Evolutionary conservation across 23 tunicate species (phyloP).

Genomic region (Diplosoma virens): DNA sequence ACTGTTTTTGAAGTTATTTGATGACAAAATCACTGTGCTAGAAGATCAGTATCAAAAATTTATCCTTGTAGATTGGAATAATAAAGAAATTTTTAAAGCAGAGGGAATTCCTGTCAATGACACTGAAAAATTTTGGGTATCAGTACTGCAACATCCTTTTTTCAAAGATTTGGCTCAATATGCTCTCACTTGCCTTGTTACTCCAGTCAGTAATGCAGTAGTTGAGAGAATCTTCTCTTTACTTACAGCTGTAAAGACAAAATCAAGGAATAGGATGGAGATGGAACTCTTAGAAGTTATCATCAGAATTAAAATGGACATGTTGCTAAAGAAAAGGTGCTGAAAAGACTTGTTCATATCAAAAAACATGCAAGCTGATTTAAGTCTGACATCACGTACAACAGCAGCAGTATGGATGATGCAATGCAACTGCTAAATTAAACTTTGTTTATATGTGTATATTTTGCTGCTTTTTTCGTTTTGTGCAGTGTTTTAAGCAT

Average conservation of each 20-base stretch:
- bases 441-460: too few species aligned
- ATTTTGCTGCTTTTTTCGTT: too few species aligned
- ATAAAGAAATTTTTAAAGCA: neutral
- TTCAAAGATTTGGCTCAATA: slow-evolving; percentile 24
- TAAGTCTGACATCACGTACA: too few species aligned
- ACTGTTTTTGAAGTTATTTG: slow-evolving; percentile 13
- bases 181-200: slow-evolving; percentile 16
- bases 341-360: neutral
- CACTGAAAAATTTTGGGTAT: slow-evolving; percentile 31
- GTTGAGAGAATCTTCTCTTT: slow-evolving; percentile 19
- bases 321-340: neutral
- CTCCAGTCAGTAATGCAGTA: slow-evolving; percentile 29
- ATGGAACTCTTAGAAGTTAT: slow-evolving; percentile 7
- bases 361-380: neutral
- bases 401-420: too few species aligned
- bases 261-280: slow-evolving; percentile 19
- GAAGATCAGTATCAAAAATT: slow-evolving; percentile 32
- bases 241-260: slow-evolving; percentile 1
- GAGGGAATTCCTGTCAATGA: neutral
- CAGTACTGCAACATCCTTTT: slow-evolving; percentile 16
- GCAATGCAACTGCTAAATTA: too few species aligned
- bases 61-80: slow-evolving; percentile 11
- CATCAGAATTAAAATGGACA: slow-evolving; percentile 1
- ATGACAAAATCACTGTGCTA: neutral
- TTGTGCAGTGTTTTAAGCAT: too few species aligned